Percentiles rank a stretch among this genome's conserved stretches.
These are phyloP conservation scores for Acinonyx jubatus DNA, from an alignment of 2,113 vertebrate genomes.

Conservation along the genomic window DNA sequence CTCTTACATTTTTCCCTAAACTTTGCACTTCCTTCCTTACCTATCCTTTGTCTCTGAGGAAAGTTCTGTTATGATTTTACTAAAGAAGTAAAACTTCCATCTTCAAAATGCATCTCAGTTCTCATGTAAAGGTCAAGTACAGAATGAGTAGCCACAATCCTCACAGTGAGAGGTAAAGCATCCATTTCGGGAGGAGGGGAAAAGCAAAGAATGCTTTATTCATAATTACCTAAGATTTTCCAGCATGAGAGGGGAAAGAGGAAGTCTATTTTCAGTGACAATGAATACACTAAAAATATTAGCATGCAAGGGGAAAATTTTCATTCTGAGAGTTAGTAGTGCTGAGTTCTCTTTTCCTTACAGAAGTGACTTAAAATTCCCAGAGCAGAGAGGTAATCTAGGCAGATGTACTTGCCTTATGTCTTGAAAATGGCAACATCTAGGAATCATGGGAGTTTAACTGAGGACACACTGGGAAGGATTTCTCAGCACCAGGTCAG, in stretches of 20 bases:
- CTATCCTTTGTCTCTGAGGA: not conserved
- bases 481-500: slow-evolving; percentile 73
- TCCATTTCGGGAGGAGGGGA: not conserved
- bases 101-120: not conserved
- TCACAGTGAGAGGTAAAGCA: not conserved
- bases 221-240: slow-evolving; percentile 74
- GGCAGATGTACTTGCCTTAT: slow-evolving; percentile 66
- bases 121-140: not conserved
- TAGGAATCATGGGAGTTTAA: slow-evolving; percentile 74
- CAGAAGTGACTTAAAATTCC: slow-evolving; percentile 70
- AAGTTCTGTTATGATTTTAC: slow-evolving; percentile 15
- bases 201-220: slow-evolving; percentile 45
- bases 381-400: slow-evolving; percentile 67
- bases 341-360: slow-evolving; percentile 24
- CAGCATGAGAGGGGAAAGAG: slow-evolving; percentile 71
- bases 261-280: slow-evolving; percentile 79
- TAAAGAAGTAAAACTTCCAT: slow-evolving; percentile 18
- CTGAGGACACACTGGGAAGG: slow-evolving; percentile 74
- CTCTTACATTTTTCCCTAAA: not conserved
- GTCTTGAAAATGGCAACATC: slow-evolving; percentile 72
- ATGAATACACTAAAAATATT: slow-evolving; percentile 71
- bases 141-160: slow-evolving; percentile 2
- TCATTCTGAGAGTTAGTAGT: slow-evolving; percentile 62
- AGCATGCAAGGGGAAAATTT: slow-evolving; percentile 66
- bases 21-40: not conserved